Evolutionary conservation across 2,113 vertebrate genomes (phyloP), one percentile per base, ranked within the genome.

Genomic region (Phyllostomus discolor): DNA sequence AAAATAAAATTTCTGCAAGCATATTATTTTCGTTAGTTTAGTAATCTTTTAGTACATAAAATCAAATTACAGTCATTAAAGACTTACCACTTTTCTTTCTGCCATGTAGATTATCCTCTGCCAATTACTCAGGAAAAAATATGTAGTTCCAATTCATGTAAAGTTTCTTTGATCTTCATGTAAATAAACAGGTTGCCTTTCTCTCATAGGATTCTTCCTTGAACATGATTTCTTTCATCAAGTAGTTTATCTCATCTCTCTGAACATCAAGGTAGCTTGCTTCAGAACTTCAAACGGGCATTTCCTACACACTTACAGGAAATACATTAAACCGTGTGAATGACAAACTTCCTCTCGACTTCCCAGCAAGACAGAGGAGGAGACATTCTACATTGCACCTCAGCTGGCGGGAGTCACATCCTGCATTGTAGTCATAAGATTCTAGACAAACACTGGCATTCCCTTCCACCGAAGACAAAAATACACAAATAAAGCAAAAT

Each of bases 211-310:
- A 94, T 81, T 97, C 78, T 98, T 98, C 97, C 97, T 96, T 96
- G 96, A 98, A 98, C 98, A 97, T 97, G 1, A 97, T 97, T 98
- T 98, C 98, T 98, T 98, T 98, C 98, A 98, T 98, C 98, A 98
- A 97, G 94, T 97, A 97, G 96, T 98, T 98, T 98, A 97, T 97
- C 66, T 85, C 91, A 94, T 98, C 95, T 96, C 96, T 97, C 89
- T 97, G 97, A 98, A 98, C 98, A 98, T 98, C 98, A 98, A 89
- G 98, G 96, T 98, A 95, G 73, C 97, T 98, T 98, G 95, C 97
- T 97, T 98, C 92, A 96, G 95, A 98, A 98, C 98, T 98, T 98
- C 98, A 98, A 98, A 98, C 94, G 98, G 94, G 78, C 95, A 98
- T 98, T 98, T 98, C 98, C 98, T 98, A 96, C 97, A 98, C 97